A percentile compares a stretch with the other conserved stretches of the same genome.
These are phyloP conservation scores for Mycetomoellerius zeteki DNA, from an alignment of 1,140 invertebrate species.

Conservation along the genomic window DNA sequence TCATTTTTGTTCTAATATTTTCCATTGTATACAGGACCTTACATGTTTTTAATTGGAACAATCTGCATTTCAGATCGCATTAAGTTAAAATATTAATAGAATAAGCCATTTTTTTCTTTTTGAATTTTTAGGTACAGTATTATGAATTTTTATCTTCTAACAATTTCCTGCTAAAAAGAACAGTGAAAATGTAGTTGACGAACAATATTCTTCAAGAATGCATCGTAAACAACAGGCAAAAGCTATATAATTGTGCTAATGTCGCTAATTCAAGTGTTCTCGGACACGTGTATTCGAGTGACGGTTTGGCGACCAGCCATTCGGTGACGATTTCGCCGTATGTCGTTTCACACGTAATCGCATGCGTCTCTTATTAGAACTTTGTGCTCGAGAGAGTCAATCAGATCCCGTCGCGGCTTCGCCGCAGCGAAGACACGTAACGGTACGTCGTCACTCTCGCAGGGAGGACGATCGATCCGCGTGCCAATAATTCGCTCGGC, in stretches of 20 bases:
- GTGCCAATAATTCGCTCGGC: slow-evolving; percentile 18
- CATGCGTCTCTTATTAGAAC: not conserved
- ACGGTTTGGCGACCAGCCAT: not conserved
- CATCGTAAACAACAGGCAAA: not conserved
- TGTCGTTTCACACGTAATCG: slow-evolving; percentile 10
- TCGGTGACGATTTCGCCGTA: not conserved
- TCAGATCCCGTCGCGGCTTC: not conserved
- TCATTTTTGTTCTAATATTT: too few relatives aligned
- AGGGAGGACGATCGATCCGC: not conserved
- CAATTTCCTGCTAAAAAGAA: not conserved
- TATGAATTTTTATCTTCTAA: not conserved
- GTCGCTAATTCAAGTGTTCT: not conserved
- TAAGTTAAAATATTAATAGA: not conserved
- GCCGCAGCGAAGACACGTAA: not conserved
- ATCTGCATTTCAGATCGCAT: not conserved
- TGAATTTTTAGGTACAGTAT: not conserved
- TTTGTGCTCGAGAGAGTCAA: not conserved
- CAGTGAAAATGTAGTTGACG: not conserved
- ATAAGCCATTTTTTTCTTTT: not conserved
- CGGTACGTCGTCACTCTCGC: not conserved
- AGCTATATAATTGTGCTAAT: not conserved
- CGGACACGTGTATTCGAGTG: not conserved
- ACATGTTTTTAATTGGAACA: not conserved
- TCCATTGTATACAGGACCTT: too few relatives aligned
- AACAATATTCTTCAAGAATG: not conserved